Percentiles rank a stretch among this genome's conserved stretches.
phyloP scores from a whole-genome alignment of 2,113 vertebrate species.

The Cynocephalus volans region DNA sequence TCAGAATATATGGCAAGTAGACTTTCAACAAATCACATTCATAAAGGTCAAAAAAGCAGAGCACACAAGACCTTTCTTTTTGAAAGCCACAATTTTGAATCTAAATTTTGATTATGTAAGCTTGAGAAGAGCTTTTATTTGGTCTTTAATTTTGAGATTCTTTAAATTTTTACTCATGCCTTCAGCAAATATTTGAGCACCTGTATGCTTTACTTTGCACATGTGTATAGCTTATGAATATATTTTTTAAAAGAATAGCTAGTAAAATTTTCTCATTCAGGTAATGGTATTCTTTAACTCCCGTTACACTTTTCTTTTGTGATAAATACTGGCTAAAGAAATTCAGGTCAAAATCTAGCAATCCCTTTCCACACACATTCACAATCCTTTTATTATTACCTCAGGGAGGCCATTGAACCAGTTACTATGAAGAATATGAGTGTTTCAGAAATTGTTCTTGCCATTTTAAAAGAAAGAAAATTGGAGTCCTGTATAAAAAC shows the following conservation, averaged over 20 bases:
- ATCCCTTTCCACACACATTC: neutral
- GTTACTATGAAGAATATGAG: neutral
- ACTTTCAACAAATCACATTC: constrained; percentile 38
- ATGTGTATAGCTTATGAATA: neutral
- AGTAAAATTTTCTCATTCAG: no score
- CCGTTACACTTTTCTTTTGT: no score
- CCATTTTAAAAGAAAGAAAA: constrained; percentile 1
- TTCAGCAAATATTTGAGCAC: constrained; percentile 5
- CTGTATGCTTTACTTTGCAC: neutral
- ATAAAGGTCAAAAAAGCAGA: constrained; percentile 16
- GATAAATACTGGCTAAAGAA: no score
- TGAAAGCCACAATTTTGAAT: constrained; percentile 29
- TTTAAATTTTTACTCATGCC: neutral
- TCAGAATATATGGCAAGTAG: neutral
- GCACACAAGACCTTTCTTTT: constrained; percentile 48
- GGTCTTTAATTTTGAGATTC: constrained; percentile 48
- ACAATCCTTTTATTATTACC: neutral
- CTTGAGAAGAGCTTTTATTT: constrained; percentile 46
- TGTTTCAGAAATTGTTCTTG: neutral
- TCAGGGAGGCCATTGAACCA: neutral
- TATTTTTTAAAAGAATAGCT: no score
- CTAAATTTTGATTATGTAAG: neutral
- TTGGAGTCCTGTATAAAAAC: neutral
- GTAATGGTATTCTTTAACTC: no score
- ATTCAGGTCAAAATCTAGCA: no score